Evolutionary conservation across 2,113 vertebrate genomes (phyloP).

Genomic region (Pteronura brasiliensis): DNA sequence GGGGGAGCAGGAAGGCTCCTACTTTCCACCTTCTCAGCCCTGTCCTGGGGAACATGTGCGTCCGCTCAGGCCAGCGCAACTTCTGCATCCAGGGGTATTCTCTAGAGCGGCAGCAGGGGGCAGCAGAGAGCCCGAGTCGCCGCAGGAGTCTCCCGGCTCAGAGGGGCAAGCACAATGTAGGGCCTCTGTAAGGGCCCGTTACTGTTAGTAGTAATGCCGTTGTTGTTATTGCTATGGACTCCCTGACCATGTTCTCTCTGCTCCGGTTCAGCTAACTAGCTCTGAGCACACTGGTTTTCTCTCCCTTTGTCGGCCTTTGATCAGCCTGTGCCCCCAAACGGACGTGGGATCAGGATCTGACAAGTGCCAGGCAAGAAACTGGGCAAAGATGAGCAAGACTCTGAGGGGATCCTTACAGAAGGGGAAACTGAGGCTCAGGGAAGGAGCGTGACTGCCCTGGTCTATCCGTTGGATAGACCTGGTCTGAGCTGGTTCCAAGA

Average conservation of each 20-base stretch:
- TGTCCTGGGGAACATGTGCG: background rate
- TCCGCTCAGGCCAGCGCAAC: rapidly evolving
- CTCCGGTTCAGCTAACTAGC: background rate
- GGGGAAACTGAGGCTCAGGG: background rate
- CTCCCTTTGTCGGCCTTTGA: constrained; percentile 48
- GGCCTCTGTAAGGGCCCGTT: background rate
- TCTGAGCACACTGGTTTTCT: background rate
- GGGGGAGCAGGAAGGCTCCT: background rate
- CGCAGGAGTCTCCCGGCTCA: background rate
- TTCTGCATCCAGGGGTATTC: background rate
- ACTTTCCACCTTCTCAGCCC: background rate
- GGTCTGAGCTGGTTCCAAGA: background rate
- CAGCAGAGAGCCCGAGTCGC: background rate
- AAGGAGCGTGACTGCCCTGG: background rate
- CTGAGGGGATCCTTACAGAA: background rate
- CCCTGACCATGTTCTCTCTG: background rate
- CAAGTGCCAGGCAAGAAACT: background rate
- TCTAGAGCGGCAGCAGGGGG: background rate
- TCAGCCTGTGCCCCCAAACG: constrained; percentile 68
- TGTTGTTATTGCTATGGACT: no score
- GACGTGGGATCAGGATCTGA: constrained; percentile 81
- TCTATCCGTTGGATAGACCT: background rate
- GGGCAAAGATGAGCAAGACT: background rate
- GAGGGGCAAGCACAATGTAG: background rate
- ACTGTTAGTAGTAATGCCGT: rapidly evolving